Percentiles rank a stretch among this genome's conserved stretches.
These are phyloP conservation scores for Hyposoter didymator DNA, from an alignment of 2,888 invertebrate genomes.

Conservation along the genomic window DNA sequence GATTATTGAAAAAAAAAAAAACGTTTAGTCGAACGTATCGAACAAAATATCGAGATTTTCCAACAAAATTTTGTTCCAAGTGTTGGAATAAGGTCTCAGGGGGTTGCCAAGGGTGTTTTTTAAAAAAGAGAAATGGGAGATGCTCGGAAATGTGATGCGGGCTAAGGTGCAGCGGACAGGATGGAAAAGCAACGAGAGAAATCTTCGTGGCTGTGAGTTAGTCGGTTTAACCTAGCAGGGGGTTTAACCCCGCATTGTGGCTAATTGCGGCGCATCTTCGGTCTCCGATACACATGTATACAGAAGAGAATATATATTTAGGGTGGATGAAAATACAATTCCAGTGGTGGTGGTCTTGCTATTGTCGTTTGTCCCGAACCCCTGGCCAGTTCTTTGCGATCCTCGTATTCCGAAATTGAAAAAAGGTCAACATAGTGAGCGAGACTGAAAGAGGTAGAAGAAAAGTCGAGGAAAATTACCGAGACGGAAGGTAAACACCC, in stretches of 20 bases:
- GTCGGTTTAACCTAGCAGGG: conserved; percentile 72
- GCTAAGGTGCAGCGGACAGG: conserved; percentile 63
- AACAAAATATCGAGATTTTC: too few species aligned
- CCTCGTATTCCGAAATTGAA: conserved; percentile 5
- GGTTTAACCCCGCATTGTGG: conserved; percentile 76
- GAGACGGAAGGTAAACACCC: conserved; percentile 32
- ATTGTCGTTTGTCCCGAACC: conserved; percentile 58
- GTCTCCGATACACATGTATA: not conserved
- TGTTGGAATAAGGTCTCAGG: conserved; percentile 7
- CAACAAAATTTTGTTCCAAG: too few species aligned
- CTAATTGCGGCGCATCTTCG: conserved; percentile 76
- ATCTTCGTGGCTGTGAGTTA: conserved; percentile 55
- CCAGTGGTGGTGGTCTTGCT: conserved; percentile 73
- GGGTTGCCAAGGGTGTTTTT: not conserved
- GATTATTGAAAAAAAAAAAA: too few species aligned
- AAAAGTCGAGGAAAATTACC: not conserved
- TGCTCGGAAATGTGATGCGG: conserved; percentile 68
- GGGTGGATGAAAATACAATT: conserved; percentile 69
- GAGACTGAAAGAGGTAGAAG: conserved; percentile 8
- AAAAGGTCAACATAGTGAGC: not conserved
- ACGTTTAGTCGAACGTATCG: too few species aligned
- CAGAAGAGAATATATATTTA: not conserved
- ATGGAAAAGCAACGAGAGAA: not conserved
- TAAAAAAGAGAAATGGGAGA: conserved; percentile 36
- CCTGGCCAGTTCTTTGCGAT: conserved; percentile 23